These are phyloP conservation scores for Tautogolabrus adspersus DNA, from an alignment of 2,113 vertebrate genomes.

Conservation along the genomic window DNA sequence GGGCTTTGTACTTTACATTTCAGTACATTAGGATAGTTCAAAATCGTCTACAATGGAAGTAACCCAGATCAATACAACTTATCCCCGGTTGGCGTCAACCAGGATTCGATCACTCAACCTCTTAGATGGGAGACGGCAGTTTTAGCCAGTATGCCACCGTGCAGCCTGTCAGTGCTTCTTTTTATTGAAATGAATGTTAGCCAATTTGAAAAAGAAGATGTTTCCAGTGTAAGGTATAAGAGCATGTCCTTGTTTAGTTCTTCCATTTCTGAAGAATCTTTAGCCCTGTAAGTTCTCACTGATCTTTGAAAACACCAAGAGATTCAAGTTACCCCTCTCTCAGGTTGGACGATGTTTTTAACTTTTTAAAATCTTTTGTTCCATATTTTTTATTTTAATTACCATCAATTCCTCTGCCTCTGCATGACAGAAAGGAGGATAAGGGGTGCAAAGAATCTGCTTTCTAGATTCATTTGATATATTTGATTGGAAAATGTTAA, in stretches of 20 bases:
- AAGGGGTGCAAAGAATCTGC: conserved; percentile 27
- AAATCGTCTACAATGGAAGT: too few species aligned
- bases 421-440: conserved; percentile 43
- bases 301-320: too few species aligned
- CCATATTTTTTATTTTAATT: conserved; percentile 76
- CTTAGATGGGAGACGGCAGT: too few species aligned
- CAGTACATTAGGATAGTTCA: too few species aligned
- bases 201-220: conserved; percentile 49
- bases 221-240: conserved; percentile 56
- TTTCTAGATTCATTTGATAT: conserved; percentile 25
- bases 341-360: conserved; percentile 58
- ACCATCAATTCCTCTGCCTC: conserved; percentile 24
- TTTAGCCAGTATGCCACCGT: too few species aligned
- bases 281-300: too few species aligned
- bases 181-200: conserved; percentile 4
- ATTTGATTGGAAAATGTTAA: conserved; percentile 42
- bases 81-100: too few species aligned
- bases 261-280: conserved; percentile 27
- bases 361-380: conserved; percentile 69
- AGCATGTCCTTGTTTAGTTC: conserved; percentile 40
- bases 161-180: conserved; percentile 8
- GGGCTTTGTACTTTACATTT: too few species aligned
- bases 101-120: too few species aligned
- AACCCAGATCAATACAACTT: too few species aligned
- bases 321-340: neutral